Base-by-base conservation (phyloP, 1,140 invertebrate genomes). In the Seison nebaliae region DNA sequence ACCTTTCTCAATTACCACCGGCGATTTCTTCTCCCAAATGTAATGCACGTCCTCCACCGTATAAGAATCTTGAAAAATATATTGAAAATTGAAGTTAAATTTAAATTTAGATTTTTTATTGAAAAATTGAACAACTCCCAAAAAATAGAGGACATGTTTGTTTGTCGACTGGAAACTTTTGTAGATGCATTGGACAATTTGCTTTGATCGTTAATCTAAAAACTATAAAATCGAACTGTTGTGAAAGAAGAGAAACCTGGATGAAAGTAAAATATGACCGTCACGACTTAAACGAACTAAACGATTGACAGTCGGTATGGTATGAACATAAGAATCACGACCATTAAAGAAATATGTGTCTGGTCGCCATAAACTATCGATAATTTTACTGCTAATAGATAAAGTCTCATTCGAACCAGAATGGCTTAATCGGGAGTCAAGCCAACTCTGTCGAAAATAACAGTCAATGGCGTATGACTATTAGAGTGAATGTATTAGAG, bases 141-240 rank as follows among this genome's bases (percentile, higher is more conserved):
- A 11, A 2, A 26, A 3, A 26, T 6, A 26, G 5, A 26, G 5
- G 12, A 26, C 2, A 3, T 11, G 24, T 11, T 34, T 62, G 60
- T 28, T 49, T 51, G 42, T 62, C 59, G 48, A 62, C 51, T 3
- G 60, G 60, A 40, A 59, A 62, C 52, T 80, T 79, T 46, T 78
- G 68, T 15, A 94, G 60, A 49, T 88, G 74, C 86, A 94, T 94
- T 5, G 78, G 79, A 57, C 86, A 94, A 46, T 75, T 81, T 1
- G 84, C 83, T 60, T 84, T 86, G 3, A 62, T 53, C 5, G 60
- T 62, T 44, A 63, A 38, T 46, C 59, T 60, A 44, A n/a, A 50
- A 49, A 19, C 36, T 24, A 39, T 22, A 28, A 21, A 5, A 26
- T 26, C 24, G 12, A 26, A 3, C 5, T 26, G 2, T n/a, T n/a